Conservation (phyloP, 1,140 invertebrate species). For the Diorhabda carinulata region DNA sequence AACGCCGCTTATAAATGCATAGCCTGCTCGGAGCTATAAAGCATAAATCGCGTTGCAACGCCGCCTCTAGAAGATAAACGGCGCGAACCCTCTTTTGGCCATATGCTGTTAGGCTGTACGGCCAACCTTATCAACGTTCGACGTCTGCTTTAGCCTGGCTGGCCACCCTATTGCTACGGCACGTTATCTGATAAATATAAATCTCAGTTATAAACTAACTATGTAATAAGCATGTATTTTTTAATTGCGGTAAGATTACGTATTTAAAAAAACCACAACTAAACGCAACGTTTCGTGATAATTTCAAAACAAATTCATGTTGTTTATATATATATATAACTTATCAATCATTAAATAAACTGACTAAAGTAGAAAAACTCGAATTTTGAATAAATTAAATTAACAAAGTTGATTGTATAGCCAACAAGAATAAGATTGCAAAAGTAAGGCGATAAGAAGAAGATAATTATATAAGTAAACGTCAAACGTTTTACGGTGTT, state of each 20-base stretch:
- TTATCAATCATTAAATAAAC: too few species aligned
- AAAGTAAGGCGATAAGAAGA: too few species aligned
- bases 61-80: slow-evolving; percentile 12
- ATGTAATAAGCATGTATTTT: slow-evolving; percentile 3
- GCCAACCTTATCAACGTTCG: slow-evolving; percentile 9
- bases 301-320: too few species aligned
- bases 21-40: slow-evolving; percentile 7
- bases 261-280: not conserved
- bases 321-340: too few species aligned
- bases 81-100: slow-evolving; percentile 11
- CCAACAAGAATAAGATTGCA: too few species aligned
- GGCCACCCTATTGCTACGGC: not conserved
- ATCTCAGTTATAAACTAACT: slow-evolving; percentile 2
- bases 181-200: not conserved
- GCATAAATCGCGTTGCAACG: slow-evolving; percentile 15
- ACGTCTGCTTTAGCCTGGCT: slow-evolving; percentile 1
- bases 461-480: too few species aligned
- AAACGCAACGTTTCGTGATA: too few species aligned
- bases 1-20: slow-evolving; percentile 6
- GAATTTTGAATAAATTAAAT: too few species aligned
- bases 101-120: slow-evolving; percentile 13
- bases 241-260: not conserved
- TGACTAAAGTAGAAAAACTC: too few species aligned
- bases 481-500: too few species aligned
- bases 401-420: too few species aligned